Evolutionary conservation across 92 coral and sea anemone genomes (phyloP), one percentile per base, ranked within the genome.

Genomic region (Palythoa caribaeorum): DNA sequence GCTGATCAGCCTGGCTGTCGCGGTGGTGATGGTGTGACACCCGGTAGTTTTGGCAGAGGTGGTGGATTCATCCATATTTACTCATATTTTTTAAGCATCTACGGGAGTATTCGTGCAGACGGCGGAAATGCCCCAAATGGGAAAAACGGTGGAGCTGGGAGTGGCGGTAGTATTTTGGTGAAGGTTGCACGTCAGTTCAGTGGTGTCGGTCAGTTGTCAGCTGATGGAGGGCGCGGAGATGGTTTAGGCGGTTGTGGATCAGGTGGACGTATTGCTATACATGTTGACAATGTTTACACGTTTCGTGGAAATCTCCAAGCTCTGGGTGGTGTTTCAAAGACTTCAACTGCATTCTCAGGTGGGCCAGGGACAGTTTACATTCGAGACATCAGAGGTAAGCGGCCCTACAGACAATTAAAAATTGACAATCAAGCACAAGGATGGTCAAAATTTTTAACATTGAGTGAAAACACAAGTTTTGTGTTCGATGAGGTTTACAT

Each of bases 311-410:
- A 62, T 16, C 87, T 92, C 13, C 68, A 83, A 38, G 92, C 93
- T n/a, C 87, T 86, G 48, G 92, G 93, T 70, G 91, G 88, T 11
- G 19, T 77, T 2, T 92, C 92, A 83, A 71, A 78, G 35, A 36
- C 70, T 19, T 4, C 90, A 6, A 6, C 5, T 63, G 78, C n/a
- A n/a, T 40, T 47, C 8, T 79, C 92, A 1, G 92, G 88, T 47
- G 94, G 94, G 36, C 93, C 94, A 10, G 94, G 94, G 53, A 90
- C 94, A 15, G 78, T 90, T 48, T 87, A 79, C 81, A 92, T 90
- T 12, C 84, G 71, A 57, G 94, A 92, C 71, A 59, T 83, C 13
- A 73, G 79, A 57, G 77, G 78, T 80, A 92, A 78, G 83, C 88
- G 89, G 9, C 68, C 88, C 19, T 92, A 85, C 38, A 92, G 69